A percentile compares a stretch with the other conserved stretches of the same genome.
Conservation (phyloP, 2,113 vertebrate species). For the Gobiocypris rarus region DNA sequence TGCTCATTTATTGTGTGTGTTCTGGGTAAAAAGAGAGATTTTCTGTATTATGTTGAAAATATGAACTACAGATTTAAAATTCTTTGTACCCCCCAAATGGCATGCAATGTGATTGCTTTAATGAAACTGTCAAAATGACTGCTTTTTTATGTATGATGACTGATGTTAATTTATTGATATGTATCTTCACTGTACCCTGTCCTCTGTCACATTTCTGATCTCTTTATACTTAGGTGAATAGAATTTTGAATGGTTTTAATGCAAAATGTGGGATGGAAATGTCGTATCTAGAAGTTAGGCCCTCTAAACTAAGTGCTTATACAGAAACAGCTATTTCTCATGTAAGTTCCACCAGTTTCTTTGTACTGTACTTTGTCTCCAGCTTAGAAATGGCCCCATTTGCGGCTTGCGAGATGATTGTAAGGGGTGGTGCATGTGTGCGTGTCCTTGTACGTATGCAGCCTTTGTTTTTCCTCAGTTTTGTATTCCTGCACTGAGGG, state of each 20-base stretch:
- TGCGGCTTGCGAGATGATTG: constrained; percentile 33
- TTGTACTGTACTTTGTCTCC: constrained; percentile 46
- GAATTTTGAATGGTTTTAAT: constrained; percentile 41
- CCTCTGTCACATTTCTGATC: background rate
- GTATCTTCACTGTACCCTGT: constrained; percentile 9
- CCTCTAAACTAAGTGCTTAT: constrained; percentile 18
- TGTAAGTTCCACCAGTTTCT: constrained; percentile 40
- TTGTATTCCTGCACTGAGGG: constrained; percentile 82
- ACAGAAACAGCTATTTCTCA: constrained; percentile 34
- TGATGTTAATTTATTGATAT: constrained; percentile 38
- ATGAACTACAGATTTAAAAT: constrained; percentile 26
- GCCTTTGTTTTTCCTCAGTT: constrained; percentile 71
- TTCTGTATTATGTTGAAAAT: constrained; percentile 8
- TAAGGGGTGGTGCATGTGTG: constrained; percentile 44
- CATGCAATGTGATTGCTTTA: constrained; percentile 49
- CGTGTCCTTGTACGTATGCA: constrained; percentile 52
- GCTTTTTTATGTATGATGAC: constrained; percentile 37
- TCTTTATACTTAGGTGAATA: background rate
- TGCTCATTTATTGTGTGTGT: constrained; percentile 10
- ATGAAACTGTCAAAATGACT: constrained; percentile 35
- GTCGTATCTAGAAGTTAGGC: constrained; percentile 37
- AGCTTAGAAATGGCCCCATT: constrained; percentile 28
- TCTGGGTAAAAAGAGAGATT: background rate
- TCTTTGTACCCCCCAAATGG: constrained; percentile 42
- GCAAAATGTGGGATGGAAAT: constrained; percentile 26